Evolutionary conservation across 2,888 invertebrate species (phyloP), one percentile per base, ranked within the genome.

Genomic region (Sphaerophoria taeniata): DNA sequence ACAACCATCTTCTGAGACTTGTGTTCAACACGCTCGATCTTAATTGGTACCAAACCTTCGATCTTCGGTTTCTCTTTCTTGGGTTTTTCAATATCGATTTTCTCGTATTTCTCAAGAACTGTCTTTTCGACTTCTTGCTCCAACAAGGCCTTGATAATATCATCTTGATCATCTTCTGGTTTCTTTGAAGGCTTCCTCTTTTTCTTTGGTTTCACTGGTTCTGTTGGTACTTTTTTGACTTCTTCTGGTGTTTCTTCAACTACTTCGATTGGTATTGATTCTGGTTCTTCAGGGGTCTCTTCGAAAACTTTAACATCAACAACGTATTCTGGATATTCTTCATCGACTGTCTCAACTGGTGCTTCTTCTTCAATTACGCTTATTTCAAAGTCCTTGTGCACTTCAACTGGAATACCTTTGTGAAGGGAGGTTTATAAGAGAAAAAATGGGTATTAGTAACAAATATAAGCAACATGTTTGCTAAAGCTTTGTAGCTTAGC

Each of bases 1-100:
- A 93, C 92, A 81, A 95, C 93, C 89, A 95, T 94, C 2, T 95
- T 94, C n/a, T 93, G 94, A 4, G 95, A 92, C 89, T 94, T 94
- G 11, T 95, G 91, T 88, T 94, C 94, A 78, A 93, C 93, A 73
- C 94, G 93, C 90, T 94, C 94, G 72, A 95, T 94, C 89, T 94
- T 94, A 72, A 94, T 93, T 53, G 94, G 93, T 55, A 92, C 92
- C 3, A 93, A 87, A 55, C 88, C 87, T 4, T 87, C 86, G 12
- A 58, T 31, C 72, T 90, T 89, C n/a, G 90, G 89, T 24, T 91
- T 90, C 5, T 88, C 80, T 81, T 90, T 90, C 73, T 90, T 89
- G 0, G 91, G 90, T 67, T 89, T 91, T 88, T 91, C 91, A 82
- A 93, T 92, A 4, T 92, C 92, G 56, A 90, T 43, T 88, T 93